phyloP scores from a whole-genome alignment of 1,140 invertebrate genomes.

The Delia radicum region DNA sequence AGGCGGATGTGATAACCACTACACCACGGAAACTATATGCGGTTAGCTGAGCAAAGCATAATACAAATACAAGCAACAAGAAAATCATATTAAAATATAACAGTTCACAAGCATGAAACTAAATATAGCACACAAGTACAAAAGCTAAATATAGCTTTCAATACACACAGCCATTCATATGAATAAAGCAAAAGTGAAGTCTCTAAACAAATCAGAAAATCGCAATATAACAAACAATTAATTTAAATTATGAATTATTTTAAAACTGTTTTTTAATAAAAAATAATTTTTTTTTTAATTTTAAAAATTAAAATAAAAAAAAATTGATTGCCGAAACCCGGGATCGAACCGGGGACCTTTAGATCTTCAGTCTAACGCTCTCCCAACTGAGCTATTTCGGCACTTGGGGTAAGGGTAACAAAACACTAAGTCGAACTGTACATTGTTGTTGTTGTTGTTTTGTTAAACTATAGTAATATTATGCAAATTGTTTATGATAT shows the following conservation, averaged over 20 bases:
- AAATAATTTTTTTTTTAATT: no score
- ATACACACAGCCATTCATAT: background rate
- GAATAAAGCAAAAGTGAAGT: background rate
- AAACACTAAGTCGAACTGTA: no score
- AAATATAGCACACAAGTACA: background rate
- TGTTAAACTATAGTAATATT: no score
- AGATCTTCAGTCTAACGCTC: constrained; percentile 81
- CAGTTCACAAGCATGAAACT: background rate
- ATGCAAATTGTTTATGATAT: no score
- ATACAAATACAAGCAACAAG: background rate
- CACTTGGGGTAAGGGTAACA: no score
- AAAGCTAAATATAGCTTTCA: background rate
- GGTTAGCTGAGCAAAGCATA: background rate
- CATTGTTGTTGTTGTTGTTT: no score
- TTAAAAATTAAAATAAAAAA: background rate
- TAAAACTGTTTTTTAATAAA: background rate
- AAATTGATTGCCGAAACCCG: constrained; percentile 65
- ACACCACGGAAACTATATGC: constrained; percentile 52
- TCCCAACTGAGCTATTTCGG: constrained; percentile 79
- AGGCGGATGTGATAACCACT: constrained; percentile 57
- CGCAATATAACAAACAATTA: no score
- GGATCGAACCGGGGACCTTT: constrained; percentile 77
- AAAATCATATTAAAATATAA: background rate
- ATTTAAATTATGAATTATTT: background rate
- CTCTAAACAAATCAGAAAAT: background rate